Conservation (phyloP, 2,113 vertebrate genomes). For the Arvicanthis niloticus region DNA sequence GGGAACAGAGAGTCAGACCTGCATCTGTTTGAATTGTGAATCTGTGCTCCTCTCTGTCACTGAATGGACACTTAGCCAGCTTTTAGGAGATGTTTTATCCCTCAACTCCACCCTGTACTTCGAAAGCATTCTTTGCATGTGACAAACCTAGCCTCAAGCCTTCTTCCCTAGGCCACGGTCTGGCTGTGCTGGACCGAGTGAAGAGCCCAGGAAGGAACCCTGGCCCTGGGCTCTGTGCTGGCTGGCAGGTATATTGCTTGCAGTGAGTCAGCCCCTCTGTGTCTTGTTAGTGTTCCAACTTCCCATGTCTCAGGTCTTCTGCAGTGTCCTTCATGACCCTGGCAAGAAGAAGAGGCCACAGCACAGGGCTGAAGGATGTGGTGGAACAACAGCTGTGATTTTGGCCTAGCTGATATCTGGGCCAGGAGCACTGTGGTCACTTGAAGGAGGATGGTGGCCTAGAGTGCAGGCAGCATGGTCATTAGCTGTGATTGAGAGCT, state of each 20-base stretch:
- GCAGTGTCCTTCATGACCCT: conserved; percentile 68
- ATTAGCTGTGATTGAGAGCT: conserved; percentile 73
- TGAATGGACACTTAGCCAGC: neutral
- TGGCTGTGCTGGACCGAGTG: neutral
- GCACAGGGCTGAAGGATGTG: conserved; percentile 70
- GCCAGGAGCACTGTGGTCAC: conserved; percentile 57
- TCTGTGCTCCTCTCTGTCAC: neutral
- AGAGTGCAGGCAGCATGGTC: conserved; percentile 54
- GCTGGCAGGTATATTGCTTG: neutral
- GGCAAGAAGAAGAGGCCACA: conserved; percentile 53
- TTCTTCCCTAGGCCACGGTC: neutral
- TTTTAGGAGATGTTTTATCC: conserved; percentile 13
- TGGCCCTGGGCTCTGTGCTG: neutral
- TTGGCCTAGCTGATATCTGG: conserved; percentile 66
- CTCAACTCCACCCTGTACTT: conserved; percentile 5
- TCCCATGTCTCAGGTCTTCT: conserved; percentile 14
- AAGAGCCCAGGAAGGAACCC: neutral
- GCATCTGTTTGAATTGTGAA: neutral
- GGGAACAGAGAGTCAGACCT: neutral
- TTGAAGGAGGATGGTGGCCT: conserved; percentile 52
- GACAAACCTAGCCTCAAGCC: neutral
- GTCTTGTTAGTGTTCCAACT: neutral
- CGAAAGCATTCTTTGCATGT: neutral
- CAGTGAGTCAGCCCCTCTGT: neutral
- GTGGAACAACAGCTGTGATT: conserved; percentile 62